Base-by-base conservation (phyloP, 2,113 vertebrate genomes). In the Tetrax tetrax region DNA sequence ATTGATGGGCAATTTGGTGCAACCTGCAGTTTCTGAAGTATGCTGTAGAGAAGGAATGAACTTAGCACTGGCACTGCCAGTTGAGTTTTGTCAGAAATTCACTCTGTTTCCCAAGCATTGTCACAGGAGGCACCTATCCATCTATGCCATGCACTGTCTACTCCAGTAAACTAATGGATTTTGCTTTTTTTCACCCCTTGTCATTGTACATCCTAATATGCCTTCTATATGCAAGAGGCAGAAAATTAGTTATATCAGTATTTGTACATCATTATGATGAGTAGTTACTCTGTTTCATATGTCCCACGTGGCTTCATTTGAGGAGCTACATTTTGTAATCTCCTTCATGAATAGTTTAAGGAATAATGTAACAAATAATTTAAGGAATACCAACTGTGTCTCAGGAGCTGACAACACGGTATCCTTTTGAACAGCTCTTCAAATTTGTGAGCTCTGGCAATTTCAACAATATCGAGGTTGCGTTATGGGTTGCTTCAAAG, bases 131-230 rank as follows among this genome's bases (percentile, higher is more conserved):
- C 38, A 7, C 23, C 20, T 50, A 54, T 13, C 48, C 7, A 1
- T 41, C 57, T 28, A 5, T 63, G 65, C 57, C 38, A 10, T 22
- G 72, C 53, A 48, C 14, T 19, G 64, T 1, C 35, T 76, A 7
- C 24, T 69, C 24, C 66, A 51, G 22, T 23, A 59, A 68, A 17
- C 15, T 14, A 76, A 65, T 4, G 2, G 35, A 69, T 64, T 24
- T 37, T 53, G 31, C 28, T 61, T 66, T 13, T 15, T 1, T 4
- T 27, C 0, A 54, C 5, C 29, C 16, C 6, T 3, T 10, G 2
- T 21, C 7, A 4, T 1, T 69, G 28, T 21, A 38, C 1, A 1
- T 48, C 21, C 45, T 56, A 18, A 16, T 15, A n/a, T 3, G 10
- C 38, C n/a, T 87, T 69, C 18, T 17, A 1, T 19, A 56, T 5